Conservation (phyloP, 2,113 vertebrate genomes). For the Solenodon paradoxus region DNA sequence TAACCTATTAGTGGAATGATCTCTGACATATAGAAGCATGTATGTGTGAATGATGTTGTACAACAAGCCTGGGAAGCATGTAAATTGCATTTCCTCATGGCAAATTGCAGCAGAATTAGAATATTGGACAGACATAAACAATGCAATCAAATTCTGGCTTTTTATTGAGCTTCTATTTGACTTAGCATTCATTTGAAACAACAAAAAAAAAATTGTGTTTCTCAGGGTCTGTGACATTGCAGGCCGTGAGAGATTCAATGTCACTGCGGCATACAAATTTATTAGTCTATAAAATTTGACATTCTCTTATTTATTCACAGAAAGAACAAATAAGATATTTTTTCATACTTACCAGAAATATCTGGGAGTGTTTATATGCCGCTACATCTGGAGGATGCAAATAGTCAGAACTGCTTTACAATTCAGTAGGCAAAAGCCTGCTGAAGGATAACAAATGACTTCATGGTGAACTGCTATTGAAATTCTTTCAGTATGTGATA, state of each 20-base stretch:
- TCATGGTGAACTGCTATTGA: constrained; percentile 99
- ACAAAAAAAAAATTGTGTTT: constrained; percentile 74
- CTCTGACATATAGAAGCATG: constrained; percentile 65
- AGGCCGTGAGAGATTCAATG: constrained; percentile 84
- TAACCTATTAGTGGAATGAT: constrained; percentile 77
- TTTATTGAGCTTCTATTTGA: constrained; percentile 83
- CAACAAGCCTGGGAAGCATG: constrained; percentile 81
- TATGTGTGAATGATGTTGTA: constrained; percentile 74
- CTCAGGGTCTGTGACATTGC: constrained; percentile 83
- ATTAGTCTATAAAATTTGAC: constrained; percentile 92
- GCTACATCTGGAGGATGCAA: constrained; percentile 97
- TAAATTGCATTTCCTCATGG: constrained; percentile 84
- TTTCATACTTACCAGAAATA: constrained; percentile 89
- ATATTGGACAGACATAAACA: constrained; percentile 86
- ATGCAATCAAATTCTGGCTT: constrained; percentile 83
- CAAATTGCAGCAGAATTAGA: constrained; percentile 84
- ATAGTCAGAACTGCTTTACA: constrained; percentile 96
- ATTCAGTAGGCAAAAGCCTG: constrained; percentile 96
- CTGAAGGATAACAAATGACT: constrained; percentile 99
- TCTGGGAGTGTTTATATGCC: constrained; percentile 89
- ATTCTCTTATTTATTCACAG: constrained; percentile 91
- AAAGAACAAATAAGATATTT: constrained; percentile 91
- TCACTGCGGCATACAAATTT: constrained; percentile 84
- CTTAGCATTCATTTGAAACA: constrained; percentile 80
- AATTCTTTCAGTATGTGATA: constrained; percentile 99